These are phyloP conservation scores for Numenius arquata DNA, from an alignment of 2,113 vertebrate species.

Conservation along the genomic window DNA sequence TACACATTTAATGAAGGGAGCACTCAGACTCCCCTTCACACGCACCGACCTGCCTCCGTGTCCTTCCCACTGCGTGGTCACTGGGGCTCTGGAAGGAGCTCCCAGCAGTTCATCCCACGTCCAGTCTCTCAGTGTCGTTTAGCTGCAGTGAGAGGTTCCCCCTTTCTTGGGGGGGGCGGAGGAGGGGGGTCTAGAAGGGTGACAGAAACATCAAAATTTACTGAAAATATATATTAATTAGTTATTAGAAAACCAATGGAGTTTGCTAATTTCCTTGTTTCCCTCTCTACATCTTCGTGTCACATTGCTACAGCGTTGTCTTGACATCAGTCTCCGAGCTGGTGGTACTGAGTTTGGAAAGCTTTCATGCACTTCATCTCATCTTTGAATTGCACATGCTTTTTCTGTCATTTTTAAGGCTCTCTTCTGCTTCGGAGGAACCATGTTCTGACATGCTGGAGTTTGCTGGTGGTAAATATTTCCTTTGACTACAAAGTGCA, in stretches of 20 bases:
- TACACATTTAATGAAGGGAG: not conserved
- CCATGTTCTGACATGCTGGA: not conserved
- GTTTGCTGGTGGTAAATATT: constrained; percentile 23
- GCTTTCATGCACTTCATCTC: not conserved
- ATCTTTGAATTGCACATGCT: not conserved
- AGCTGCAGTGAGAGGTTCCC: not conserved
- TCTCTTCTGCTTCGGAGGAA: not conserved
- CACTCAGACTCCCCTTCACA: not conserved
- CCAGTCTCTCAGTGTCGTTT: not conserved
- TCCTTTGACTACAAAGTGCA: not conserved
- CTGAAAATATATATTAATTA: not conserved
- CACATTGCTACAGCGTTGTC: not conserved
- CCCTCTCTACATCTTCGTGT: not conserved
- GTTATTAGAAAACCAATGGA: not conserved
- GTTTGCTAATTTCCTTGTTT: not conserved
- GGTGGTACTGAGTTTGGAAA: not conserved
- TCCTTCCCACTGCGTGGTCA: not conserved
- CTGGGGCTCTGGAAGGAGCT: not conserved
- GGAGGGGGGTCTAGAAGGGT: accelerated
- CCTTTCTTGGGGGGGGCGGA: accelerated
- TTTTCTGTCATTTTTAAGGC: not conserved
- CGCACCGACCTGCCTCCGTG: not conserved
- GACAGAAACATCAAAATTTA: not conserved
- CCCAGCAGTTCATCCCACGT: not conserved
- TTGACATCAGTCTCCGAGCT: not conserved